Evolutionary conservation across 2,797 vertebrate species (phyloP).

Genomic region (Lycodopsis pacificus): DNA sequence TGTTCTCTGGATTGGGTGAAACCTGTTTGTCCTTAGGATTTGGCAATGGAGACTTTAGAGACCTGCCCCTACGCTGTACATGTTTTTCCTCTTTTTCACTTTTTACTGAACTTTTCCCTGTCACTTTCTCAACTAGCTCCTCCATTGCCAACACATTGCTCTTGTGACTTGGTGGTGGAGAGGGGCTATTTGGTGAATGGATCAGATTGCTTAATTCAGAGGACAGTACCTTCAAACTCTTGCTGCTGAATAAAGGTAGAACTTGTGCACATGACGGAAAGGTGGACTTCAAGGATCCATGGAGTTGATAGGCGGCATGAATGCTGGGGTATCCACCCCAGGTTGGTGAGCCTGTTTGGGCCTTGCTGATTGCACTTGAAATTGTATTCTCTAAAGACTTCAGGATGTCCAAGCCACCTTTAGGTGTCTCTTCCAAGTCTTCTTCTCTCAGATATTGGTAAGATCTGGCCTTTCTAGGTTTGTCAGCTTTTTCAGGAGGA

Average conservation of each 20-base stretch:
- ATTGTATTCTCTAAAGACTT: constrained; percentile 98
- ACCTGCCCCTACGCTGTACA: constrained; percentile 81
- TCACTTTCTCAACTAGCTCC: constrained; percentile 97
- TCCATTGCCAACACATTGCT: constrained; percentile 98
- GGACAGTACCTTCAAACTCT: constrained; percentile 84
- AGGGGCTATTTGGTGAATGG: constrained; percentile 92
- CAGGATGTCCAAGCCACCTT: constrained; percentile 94
- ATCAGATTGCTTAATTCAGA: constrained; percentile 83
- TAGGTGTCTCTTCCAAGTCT: constrained; percentile 94
- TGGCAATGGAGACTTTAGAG: constrained; percentile 86
- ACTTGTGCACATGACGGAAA: constrained; percentile 88
- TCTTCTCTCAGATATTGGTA: constrained; percentile 97
- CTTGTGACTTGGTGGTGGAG: constrained; percentile 91
- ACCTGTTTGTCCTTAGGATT: constrained; percentile 88
- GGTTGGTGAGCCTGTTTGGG: constrained; percentile 96
- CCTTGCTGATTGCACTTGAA: constrained; percentile 97
- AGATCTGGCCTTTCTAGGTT: constrained; percentile 76
- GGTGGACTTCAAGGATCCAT: constrained; percentile 88
- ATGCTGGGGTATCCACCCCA: constrained; percentile 99
- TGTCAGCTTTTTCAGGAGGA: constrained; percentile 74
- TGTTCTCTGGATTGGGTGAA: constrained; percentile 83
- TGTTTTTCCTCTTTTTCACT: constrained; percentile 89
- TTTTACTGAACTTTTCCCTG: constrained; percentile 90
- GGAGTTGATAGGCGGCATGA: constrained; percentile 98
- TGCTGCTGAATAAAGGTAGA: constrained; percentile 90